Base-by-base conservation (phyloP, 2,888 invertebrate genomes). In the Achlya flavicornis region DNA sequence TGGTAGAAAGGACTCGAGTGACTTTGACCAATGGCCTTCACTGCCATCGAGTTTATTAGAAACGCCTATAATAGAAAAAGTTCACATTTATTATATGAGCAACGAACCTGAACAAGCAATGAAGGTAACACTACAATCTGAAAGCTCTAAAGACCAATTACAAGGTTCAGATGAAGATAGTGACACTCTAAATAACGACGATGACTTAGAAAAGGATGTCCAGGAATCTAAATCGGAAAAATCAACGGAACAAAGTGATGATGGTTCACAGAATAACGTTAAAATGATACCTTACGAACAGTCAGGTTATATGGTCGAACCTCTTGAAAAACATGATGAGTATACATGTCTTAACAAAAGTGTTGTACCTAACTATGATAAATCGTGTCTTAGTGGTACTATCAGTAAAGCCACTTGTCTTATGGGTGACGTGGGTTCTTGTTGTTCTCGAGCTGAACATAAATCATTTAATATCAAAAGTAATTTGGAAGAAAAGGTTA, bases 1-100 rank as follows among this genome's bases (percentile, higher is more conserved):
- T 41, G 83, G 77, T 57, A 82, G 94, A 69, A 86, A 88, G 68
- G 89, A 86, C 72, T 95, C 95, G 12, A 96, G 96, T 83, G 96
- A 96, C 72, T 96, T 96, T 8, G 96, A 97, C 73, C 96, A 96
- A 74, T 97, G 97, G 97, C 97, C 97, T 0, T 97, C 97, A 57
- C 96, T 97, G 0, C 97, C 97, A 10, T 96, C 96, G 0, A 95
- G 95, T 67, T 93, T 96, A 26, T 93, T 96, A 64, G 97, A 96
- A 78, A 95, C 95, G 6, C 96, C 96, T 0, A 94, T 97, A 10
- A 95, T 97, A 26, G 97, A 96, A 77, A 96, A 96, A 85, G 95
- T 97, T 6, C 96, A 97, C 84, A 97, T 97, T 26, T 97, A 96
- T 81, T 97, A 96, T 76, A 95, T 97, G 91, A 96, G 95, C 73